A percentile compares a stretch with the other conserved stretches of the same genome.
Evolutionary conservation across 2,888 invertebrate species (phyloP).

Genomic region (Pedicia rivosa): DNA sequence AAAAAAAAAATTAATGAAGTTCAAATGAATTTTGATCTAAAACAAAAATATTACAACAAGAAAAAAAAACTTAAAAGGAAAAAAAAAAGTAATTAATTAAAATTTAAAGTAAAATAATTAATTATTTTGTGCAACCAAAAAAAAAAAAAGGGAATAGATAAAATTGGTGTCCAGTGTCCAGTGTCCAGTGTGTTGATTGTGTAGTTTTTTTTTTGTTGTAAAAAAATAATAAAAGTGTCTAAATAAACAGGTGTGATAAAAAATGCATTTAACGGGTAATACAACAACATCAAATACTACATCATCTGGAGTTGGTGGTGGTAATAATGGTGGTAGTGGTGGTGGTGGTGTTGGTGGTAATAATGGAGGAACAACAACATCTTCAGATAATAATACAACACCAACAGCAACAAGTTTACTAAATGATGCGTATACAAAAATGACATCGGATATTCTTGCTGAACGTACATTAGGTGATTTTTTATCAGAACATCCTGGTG

Average conservation of each 20-base stretch:
- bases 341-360: conserved; percentile 18
- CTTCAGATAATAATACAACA: conserved; percentile 44
- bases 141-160: no score
- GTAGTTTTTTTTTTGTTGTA: not conserved
- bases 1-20: no score
- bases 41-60: no score
- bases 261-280: conserved; percentile 18
- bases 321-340: conserved; percentile 14
- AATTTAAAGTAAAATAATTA: no score
- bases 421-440: conserved; percentile 72
- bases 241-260: conserved; percentile 4
- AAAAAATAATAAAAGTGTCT: conserved; percentile 1
- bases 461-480: conserved; percentile 77
- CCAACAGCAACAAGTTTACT: conserved; percentile 51
- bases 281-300: conserved; percentile 12
- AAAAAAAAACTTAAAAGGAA: no score
- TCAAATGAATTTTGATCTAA: no score
- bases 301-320: conserved; percentile 13
- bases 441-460: conserved; percentile 80
- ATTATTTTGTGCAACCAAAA: no score
- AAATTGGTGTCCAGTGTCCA: no score
- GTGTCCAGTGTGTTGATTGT: no score
- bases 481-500: conserved; percentile 79
- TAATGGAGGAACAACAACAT: conserved; percentile 31
- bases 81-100: no score